Base-by-base conservation (phyloP, 1,140 invertebrate species). In the Leptopilina boulardi region DNA sequence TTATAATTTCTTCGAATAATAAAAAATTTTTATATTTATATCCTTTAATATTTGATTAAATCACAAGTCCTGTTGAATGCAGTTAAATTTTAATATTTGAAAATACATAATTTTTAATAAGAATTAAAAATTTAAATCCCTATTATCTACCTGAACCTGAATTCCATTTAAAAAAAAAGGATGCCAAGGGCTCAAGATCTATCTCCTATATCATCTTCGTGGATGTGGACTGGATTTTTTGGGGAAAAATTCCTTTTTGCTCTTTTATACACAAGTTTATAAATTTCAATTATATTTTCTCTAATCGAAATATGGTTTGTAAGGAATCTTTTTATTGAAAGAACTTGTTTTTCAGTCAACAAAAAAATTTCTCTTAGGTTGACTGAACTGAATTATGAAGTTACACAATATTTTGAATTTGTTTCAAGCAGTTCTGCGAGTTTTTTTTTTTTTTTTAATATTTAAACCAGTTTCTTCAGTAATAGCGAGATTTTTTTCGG, bases 41-140 rank as follows among this genome's bases (percentile, higher is more conserved):
- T 38, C 2, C 9, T 38, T 38, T 0, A 59, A 59, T 10, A 26
- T 21, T 59, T 59, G 2, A 59, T 21, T 59, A 34, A 15, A 30
- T 66, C 15, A 59, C 5, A 66, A 66, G 59, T 66, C 59, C 59
- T 66, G 59, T 66, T 30, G 59, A 66, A 66, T 66, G 59, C 26
- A 30, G 59, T 66, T 34, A n/a, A 3, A 66, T 23, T 26, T 34
- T n/a, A 34, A n/a, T 30, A 4, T 30, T 1, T 11, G 26, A 56
- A 19, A 56, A 56, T 56, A 8, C 54, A n/a, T n/a, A 56, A 56
- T 21, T 56, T 18, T 54, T 19, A 2, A 19, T 18, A 56, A 4
- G 9, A 3, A 21, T 6, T 30, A 26, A 34, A 30, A 30, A 30
- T 3, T 66, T n/a, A n/a, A 66, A 66, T 66, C 21, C 10, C 13